phyloP scores from a whole-genome alignment of 2,888 invertebrate genomes.

The Trissonchulus sp. region DNA sequence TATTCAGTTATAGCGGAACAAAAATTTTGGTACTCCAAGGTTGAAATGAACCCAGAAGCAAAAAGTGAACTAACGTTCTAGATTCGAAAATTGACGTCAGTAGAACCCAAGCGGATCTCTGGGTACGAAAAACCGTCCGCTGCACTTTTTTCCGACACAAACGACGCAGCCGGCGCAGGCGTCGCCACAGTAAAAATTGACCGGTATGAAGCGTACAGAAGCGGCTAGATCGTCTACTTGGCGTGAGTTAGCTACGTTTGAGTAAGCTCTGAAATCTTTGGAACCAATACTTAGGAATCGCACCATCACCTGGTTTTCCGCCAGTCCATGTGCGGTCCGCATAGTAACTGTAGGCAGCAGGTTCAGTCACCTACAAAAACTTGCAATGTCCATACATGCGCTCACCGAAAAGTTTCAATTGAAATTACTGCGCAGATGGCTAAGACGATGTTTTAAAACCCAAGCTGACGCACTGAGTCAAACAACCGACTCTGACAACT shows the following conservation, averaged over 20 bases:
- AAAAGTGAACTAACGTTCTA: not conserved
- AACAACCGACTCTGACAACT: not conserved
- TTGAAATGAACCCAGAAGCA: not conserved
- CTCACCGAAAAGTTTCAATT: not conserved
- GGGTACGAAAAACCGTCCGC: no score
- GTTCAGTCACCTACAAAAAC: not conserved
- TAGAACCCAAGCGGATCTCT: no score
- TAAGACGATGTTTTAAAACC: not conserved
- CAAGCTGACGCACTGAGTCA: not conserved
- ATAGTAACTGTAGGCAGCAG: not conserved
- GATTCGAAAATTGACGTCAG: not conserved
- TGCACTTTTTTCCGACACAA: not conserved
- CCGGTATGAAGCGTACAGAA: not conserved
- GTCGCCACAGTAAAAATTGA: no score
- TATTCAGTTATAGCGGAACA: not conserved
- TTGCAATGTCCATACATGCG: not conserved
- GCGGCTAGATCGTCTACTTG: not conserved
- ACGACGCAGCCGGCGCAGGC: not conserved
- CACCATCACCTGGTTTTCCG: not conserved
- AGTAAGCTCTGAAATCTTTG: not conserved
- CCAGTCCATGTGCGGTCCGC: not conserved
- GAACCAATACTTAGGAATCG: no score
- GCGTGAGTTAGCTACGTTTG: not conserved
- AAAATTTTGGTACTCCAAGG: not conserved
- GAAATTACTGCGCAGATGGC: not conserved